These are phyloP conservation scores for Exaiptasia diaphana DNA, from an alignment of 64 coral and sea anemone species.

Conservation along the genomic window DNA sequence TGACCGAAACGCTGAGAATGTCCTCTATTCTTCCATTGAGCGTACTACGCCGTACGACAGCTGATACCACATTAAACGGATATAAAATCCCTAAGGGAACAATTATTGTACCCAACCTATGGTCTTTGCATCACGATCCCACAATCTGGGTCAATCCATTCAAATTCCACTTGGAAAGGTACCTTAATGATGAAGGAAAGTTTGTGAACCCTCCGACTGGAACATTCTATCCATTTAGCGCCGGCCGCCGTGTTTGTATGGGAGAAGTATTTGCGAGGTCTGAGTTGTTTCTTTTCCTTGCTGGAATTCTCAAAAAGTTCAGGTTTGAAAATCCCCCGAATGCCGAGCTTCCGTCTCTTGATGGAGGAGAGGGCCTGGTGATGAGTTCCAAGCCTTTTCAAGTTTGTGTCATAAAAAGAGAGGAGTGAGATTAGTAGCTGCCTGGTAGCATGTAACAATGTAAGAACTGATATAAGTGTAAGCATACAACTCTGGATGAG, in stretches of 20 bases:
- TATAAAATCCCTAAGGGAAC: constrained; percentile 60
- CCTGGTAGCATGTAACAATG: too few relatives aligned
- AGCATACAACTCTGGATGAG: too few relatives aligned
- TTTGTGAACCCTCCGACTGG: constrained; percentile 35
- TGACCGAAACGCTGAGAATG: constrained; percentile 44
- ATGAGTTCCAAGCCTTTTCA: constrained; percentile 11
- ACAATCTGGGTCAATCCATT: constrained; percentile 45
- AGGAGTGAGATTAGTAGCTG: too few relatives aligned
- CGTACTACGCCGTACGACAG: constrained; percentile 23
- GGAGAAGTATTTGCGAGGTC: constrained; percentile 58
- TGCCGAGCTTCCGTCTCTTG: constrained; percentile 15
- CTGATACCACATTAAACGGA: constrained; percentile 35
- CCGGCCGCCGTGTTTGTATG: constrained; percentile 31
- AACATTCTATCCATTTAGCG: constrained; percentile 41
- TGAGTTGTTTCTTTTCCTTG: constrained; percentile 53
- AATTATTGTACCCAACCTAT: constrained; percentile 35
- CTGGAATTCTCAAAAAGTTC: constrained; percentile 44
- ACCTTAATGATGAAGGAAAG: constrained; percentile 52
- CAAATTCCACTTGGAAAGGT: constrained; percentile 37
- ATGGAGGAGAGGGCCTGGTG: constrained; percentile 10
- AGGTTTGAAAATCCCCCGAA: constrained; percentile 43
- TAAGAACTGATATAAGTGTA: too few relatives aligned
- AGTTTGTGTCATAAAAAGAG: constrained; percentile 24
- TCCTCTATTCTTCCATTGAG: constrained; percentile 21
- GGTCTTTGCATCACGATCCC: constrained; percentile 68